Conservation (phyloP, 2,888 invertebrate genomes). For the Cerastis rubricosa region DNA sequence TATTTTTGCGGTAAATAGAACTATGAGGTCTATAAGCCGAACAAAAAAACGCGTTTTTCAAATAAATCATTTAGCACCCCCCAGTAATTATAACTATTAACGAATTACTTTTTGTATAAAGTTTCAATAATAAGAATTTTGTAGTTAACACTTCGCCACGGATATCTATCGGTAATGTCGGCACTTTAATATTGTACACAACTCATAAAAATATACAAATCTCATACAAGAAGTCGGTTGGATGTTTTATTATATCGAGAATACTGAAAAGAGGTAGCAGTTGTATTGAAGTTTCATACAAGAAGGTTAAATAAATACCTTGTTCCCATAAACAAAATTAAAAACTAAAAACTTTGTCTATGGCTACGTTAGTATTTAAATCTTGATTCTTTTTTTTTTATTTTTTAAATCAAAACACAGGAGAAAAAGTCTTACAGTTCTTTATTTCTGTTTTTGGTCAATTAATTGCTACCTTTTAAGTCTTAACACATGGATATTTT, state of each 20-base stretch:
- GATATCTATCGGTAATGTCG: conserved; percentile 55
- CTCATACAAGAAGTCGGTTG: conserved; percentile 41
- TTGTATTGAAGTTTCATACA: conserved; percentile 30
- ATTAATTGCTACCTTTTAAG: conserved; percentile 29
- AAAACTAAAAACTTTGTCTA: too few species aligned
- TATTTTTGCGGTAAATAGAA: conserved; percentile 49
- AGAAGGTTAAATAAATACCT: not conserved
- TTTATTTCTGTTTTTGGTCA: conserved; percentile 22
- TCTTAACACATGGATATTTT: conserved; percentile 18
- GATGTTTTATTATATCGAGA: conserved; percentile 44
- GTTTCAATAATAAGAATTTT: conserved; percentile 33
- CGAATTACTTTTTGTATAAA: conserved; percentile 50
- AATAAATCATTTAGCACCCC: conserved; percentile 8
- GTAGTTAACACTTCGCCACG: conserved; percentile 34
- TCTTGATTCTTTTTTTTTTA: not conserved
- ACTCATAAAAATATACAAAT: conserved; percentile 52
- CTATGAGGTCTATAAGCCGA: conserved; percentile 53
- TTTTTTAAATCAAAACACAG: not conserved
- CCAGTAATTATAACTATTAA: conserved; percentile 33
- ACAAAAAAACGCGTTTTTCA: conserved; percentile 3
- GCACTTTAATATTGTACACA: conserved; percentile 52
- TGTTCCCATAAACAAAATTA: too few species aligned
- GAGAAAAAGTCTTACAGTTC: not conserved
- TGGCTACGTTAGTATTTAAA: not conserved
- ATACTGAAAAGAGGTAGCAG: conserved; percentile 29